Base-by-base conservation (phyloP, 1,140 invertebrate species). In the Cyclina sinensis region DNA sequence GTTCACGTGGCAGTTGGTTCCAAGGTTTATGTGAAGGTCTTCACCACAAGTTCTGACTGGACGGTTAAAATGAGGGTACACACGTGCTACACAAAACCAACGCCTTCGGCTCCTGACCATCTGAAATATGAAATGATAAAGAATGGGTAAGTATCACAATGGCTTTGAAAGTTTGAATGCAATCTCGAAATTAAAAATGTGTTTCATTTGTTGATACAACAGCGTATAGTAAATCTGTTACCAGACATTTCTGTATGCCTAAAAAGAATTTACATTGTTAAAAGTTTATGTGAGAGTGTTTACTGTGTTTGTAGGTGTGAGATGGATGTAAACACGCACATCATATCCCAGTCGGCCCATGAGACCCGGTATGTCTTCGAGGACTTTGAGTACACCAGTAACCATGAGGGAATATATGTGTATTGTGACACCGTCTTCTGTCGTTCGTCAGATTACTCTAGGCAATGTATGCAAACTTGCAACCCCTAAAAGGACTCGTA, bases 361-460 rank as follows among this genome's bases (percentile, higher is more conserved):
- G 51, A 54, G 21, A 54, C 51, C 3, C 51, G 51, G 3, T 54
- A 12, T 54, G 51, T 54, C 3, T 54, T 54, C 21, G 37, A 87
- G 46, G 87, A 91, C 37, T 87, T 91, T 51, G 87, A 89, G 37
- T 91, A 87, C 51, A n/a, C 83, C 35, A 46, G 18, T 24, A 83
- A 70, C 54, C 87, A 87, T 5, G 35, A 79, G 21, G 27, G 83
- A 21, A 32, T 91, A 9, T 68, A 89, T 27, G 30, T 91, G 0
- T 73, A 46, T 39, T 91, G 90, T 48, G 51, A 54, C 21, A 18
- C 51, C 18, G 21, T 54, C 5, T 54, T 54, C 51, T 54, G 51
- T 54, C 51, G 51, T 54, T 54, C 51, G 2, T 54, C 51, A 14
- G 51, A 54, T 18, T 54, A 54, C 21, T 54, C 51, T n/a, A 54